Conservation (phyloP, 1,140 invertebrate species). For the Nautilus pompilius region DNA sequence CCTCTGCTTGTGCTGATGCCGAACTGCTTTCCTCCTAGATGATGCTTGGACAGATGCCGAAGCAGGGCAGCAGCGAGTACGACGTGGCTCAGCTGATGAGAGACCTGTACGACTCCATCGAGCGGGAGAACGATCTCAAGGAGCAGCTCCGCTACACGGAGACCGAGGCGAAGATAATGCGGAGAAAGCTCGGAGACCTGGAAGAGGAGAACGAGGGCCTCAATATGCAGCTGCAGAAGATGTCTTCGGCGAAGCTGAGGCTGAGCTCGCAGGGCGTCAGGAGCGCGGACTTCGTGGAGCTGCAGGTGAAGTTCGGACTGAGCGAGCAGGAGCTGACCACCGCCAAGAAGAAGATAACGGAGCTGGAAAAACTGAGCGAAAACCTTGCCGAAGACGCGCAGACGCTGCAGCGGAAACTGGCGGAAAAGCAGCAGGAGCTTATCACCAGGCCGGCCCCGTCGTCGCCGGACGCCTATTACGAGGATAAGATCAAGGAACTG, state of each 20-base stretch:
- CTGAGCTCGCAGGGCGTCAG: conserved; percentile 8
- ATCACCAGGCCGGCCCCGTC: conserved; percentile 22
- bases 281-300: conserved; percentile 6
- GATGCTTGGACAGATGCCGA: conserved; percentile 20
- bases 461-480: conserved; percentile 38
- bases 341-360: conserved; percentile 76
- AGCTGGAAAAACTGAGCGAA: conserved; percentile 77
- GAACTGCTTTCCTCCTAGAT: too few species aligned
- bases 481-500: conserved; percentile 38
- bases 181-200: conserved; percentile 80
- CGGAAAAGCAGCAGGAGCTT: conserved; percentile 26
- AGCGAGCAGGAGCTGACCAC: conserved; percentile 82
- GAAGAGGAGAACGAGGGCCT: conserved; percentile 93
- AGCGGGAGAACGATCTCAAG: conserved; percentile 86
- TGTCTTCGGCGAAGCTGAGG: conserved; percentile 62
- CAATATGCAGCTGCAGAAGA: conserved; percentile 88
- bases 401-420: conserved; percentile 66
- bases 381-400: conserved; percentile 68
- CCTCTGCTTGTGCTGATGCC: too few species aligned
- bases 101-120: conserved; percentile 84
- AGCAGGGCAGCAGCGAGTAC: conserved; percentile 34
- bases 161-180: conserved; percentile 76
- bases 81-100: conserved; percentile 66
- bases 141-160: conserved; percentile 87
- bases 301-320: conserved; percentile 76